These are phyloP conservation scores for Meriones unguiculatus DNA, from an alignment of 2,113 vertebrate genomes.

Conservation along the genomic window DNA sequence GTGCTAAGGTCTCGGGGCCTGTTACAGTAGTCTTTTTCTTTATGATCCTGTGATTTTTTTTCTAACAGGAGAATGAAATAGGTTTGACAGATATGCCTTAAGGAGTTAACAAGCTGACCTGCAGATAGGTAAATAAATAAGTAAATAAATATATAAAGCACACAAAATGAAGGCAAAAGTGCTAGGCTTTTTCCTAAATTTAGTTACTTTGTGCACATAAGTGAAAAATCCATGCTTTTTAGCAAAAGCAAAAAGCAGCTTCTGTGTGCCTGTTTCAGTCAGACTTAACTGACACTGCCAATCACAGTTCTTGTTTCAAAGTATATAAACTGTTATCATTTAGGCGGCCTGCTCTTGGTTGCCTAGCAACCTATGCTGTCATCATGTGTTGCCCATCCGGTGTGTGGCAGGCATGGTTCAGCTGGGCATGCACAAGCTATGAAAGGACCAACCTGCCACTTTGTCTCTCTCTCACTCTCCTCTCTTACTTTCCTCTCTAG, in stretches of 20 bases:
- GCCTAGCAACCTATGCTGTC: too few relatives aligned
- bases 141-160: not conserved
- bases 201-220: not conserved
- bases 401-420: too few relatives aligned
- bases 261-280: not conserved
- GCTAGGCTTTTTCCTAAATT: not conserved
- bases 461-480: too few relatives aligned
- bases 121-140: not conserved
- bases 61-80: not conserved
- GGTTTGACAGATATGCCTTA: not conserved
- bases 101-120: not conserved
- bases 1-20: not conserved
- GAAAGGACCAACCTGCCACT: too few relatives aligned
- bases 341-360: too few relatives aligned
- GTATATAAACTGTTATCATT: not conserved
- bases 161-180: not conserved
- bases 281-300: not conserved
- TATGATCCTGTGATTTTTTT: not conserved
- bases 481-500: too few relatives aligned
- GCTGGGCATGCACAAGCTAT: too few relatives aligned
- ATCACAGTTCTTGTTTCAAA: conserved; percentile 47
- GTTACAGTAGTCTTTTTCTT: not conserved
- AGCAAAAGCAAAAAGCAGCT: not conserved
- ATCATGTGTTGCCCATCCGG: too few relatives aligned
- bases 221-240: not conserved